These are phyloP conservation scores for Callionymus lyra DNA, from an alignment of 2,113 vertebrate species.

Conservation along the genomic window DNA sequence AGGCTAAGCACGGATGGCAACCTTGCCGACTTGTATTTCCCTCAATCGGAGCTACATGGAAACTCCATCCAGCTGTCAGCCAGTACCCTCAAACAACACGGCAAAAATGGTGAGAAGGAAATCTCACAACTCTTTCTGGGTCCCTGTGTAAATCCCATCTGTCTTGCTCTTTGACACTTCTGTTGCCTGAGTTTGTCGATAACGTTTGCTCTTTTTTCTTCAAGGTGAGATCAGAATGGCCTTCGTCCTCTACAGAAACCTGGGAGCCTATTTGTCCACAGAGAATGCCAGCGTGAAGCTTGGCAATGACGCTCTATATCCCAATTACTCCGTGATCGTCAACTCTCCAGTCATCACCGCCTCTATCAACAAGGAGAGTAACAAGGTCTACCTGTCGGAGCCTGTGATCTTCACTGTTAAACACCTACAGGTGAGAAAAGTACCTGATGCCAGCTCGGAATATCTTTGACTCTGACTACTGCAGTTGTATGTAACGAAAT, in stretches of 20 bases:
- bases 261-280: constrained; percentile 90
- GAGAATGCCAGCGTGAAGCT: constrained; percentile 92
- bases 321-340: constrained; percentile 95
- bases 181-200: background rate
- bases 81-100: constrained; percentile 93
- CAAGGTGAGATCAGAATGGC: constrained; percentile 94
- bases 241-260: constrained; percentile 91
- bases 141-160: constrained; percentile 5
- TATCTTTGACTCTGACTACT: background rate
- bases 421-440: constrained; percentile 81
- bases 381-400: constrained; percentile 93
- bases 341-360: constrained; percentile 95
- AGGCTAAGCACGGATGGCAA: constrained; percentile 92
- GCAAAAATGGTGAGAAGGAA: constrained; percentile 81
- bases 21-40: constrained; percentile 88
- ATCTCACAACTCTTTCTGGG: constrained; percentile 13
- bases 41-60: constrained; percentile 80
- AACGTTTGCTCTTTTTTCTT: constrained; percentile 4
- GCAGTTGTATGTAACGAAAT: no score
- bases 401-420: constrained; percentile 93
- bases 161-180: background rate
- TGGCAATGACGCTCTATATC: constrained; percentile 82
- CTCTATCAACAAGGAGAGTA: constrained; percentile 97
- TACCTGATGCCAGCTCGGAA: background rate
- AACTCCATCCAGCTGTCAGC: constrained; percentile 91